A percentile compares a stretch with the other conserved stretches of the same genome.
Conservation (phyloP, 1,140 invertebrate species). For the Microvelia longipes region DNA sequence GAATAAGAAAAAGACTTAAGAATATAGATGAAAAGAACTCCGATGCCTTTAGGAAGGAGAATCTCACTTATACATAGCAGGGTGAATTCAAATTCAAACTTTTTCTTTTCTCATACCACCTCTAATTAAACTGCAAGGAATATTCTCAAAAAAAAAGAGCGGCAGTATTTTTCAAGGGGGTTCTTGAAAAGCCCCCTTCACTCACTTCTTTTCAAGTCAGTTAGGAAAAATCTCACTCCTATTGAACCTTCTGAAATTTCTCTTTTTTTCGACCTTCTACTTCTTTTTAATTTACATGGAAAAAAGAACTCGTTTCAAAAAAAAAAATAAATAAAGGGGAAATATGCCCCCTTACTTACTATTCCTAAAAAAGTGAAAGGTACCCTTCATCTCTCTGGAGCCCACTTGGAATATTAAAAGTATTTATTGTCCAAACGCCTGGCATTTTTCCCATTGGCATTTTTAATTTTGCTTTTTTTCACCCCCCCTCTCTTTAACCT, state of each 20-base stretch:
- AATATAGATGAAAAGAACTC: not conserved
- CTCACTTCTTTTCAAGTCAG: not conserved
- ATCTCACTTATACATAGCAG: not conserved
- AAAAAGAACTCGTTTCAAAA: not conserved
- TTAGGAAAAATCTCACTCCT: not conserved
- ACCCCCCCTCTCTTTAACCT: not conserved
- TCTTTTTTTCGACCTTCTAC: not conserved
- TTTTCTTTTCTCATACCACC: too few relatives aligned
- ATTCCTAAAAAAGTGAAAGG: not conserved
- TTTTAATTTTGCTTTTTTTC: slow-evolving; percentile 2
- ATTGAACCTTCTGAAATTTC: not conserved
- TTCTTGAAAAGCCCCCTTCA: not conserved
- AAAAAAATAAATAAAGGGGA: not conserved
- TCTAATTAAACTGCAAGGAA: not conserved
- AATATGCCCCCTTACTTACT: not conserved
- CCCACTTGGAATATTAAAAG: slow-evolving; percentile 2
- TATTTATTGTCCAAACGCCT: slow-evolving; percentile 3
- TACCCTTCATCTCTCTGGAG: not conserved
- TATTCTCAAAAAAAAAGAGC: not conserved
- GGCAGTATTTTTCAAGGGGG: too few relatives aligned
- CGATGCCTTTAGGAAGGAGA: too few relatives aligned
- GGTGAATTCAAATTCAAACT: not conserved
- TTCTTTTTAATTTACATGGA: slow-evolving; percentile 1
- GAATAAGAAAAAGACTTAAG: too few relatives aligned
- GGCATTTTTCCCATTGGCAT: slow-evolving; percentile 3